Evolutionary conservation across 2,797 vertebrate genomes (phyloP), one percentile per base, ranked within the genome.

Genomic region (Cyclopterus lumpus): DNA sequence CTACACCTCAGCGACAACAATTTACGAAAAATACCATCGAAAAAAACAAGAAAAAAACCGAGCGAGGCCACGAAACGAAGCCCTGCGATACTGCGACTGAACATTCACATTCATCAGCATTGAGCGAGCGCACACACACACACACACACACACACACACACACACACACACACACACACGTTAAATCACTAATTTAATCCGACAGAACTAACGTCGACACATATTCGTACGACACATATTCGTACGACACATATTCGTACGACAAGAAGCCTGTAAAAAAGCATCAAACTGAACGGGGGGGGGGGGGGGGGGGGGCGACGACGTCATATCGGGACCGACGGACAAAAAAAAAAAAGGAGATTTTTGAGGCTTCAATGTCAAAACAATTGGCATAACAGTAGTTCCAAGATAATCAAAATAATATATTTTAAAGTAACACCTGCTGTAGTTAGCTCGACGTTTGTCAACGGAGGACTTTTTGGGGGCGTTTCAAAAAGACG

Each of bases 61-160:
- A 86, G 77, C 54, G 67, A 54, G 53, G 42, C 76, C 76, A 77
- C 69, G 32, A 88, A 74, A 49, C 30, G 30, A 85, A 89, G 87
- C 83, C 79, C 82, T 75, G 84, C 82, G 34, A 73, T 53, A 89
- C 80, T 51, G 80, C 64, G 36, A 86, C 86, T 75, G 34, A 55
- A 84, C 64, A 67, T 76, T 84, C 81, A 88, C 86, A 82, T 85
- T 86, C 88, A 80, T 81, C 80, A 77, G 83, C 86, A 57, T 8
- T n/a, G 68, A 83, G 62, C 74, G 2, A 34, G 9, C 32, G 8
- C 34, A 15, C 15, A 20, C 28, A 26, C 26, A 28, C 53, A 54
- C 53, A 36, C 55, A 58, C 30, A 28, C 53, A 54, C 51, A 54
- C 48, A 49, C 51, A 53, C 51, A 32, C 54, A 30, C 28, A 15